These are phyloP conservation scores for Perizoma affinitatum DNA, from an alignment of 2,888 invertebrate genomes.

Conservation along the genomic window DNA sequence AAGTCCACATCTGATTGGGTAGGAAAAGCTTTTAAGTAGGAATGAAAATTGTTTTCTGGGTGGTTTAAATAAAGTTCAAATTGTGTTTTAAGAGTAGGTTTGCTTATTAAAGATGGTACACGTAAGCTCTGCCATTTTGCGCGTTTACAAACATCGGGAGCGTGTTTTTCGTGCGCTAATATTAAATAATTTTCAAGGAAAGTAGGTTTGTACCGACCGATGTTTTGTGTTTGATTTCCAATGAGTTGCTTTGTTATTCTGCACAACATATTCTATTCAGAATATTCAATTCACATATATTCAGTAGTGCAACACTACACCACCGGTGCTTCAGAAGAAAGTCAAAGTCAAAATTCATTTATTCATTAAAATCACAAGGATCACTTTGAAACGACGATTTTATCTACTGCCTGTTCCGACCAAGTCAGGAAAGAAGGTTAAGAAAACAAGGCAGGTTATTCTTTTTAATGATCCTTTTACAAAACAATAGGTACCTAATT, in stretches of 20 bases:
- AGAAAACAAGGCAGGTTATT: too few relatives aligned
- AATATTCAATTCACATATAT: too few relatives aligned
- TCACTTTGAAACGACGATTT: too few relatives aligned
- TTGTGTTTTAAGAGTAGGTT: conserved; percentile 31
- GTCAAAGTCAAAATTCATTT: too few relatives aligned
- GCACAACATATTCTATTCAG: too few relatives aligned
- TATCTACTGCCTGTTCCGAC: too few relatives aligned
- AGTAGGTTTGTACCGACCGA: conserved; percentile 48
- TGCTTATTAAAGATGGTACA: conserved; percentile 64
- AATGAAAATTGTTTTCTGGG: conserved; percentile 15
- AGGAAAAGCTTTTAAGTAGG: conserved; percentile 7
- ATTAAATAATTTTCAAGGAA: conserved; percentile 73
- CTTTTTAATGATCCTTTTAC: too few relatives aligned
- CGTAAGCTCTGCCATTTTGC: conserved; percentile 66
- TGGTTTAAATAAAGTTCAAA: conserved; percentile 41
- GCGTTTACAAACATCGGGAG: conserved; percentile 72
- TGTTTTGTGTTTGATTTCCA: conserved; percentile 36
- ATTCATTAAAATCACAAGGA: too few relatives aligned
- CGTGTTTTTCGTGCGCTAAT: conserved; percentile 67
- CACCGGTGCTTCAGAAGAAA: too few relatives aligned
- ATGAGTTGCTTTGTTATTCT: conserved; percentile 14
- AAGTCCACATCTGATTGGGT: conserved; percentile 42
- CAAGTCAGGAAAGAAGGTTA: too few relatives aligned
- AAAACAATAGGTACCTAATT: too few relatives aligned
- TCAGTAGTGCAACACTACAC: too few relatives aligned